Percentiles rank a stretch among this genome's conserved stretches.
These are phyloP conservation scores for Lophura nycthemera DNA, from an alignment of 2,113 vertebrate species.

Conservation along the genomic window DNA sequence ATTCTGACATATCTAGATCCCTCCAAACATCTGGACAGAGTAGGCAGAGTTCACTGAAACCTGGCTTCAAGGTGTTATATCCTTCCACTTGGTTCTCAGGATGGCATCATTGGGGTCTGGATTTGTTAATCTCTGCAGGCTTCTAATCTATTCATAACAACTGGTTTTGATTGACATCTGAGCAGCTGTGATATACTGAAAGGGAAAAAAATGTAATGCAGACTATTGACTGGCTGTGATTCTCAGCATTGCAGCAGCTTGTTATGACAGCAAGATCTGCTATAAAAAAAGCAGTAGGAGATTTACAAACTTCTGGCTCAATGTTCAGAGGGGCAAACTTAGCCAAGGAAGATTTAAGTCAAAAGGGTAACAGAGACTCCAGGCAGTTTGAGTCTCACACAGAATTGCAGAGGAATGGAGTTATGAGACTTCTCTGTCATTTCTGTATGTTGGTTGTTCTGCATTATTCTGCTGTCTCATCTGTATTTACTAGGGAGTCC, in stretches of 20 bases:
- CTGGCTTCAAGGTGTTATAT: not conserved
- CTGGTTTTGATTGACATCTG: conserved; percentile 1
- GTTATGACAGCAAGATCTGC: not conserved
- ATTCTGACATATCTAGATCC: not conserved
- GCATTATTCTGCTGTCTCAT: not conserved
- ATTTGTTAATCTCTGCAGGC: conserved; percentile 8
- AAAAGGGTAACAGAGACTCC: not conserved
- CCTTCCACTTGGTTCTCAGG: not conserved
- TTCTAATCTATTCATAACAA: conserved; percentile 4
- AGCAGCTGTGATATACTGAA: conserved; percentile 4
- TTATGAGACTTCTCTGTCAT: not conserved
- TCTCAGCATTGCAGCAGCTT: not conserved
- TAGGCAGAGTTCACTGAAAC: not conserved
- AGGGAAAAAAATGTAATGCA: not conserved
- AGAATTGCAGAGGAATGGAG: not conserved
- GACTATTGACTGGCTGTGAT: not conserved
- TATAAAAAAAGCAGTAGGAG: not conserved
- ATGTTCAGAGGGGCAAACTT: not conserved
- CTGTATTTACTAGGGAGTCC: not conserved
- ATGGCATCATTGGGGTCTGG: not conserved
- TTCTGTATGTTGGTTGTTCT: not conserved
- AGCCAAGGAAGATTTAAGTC: not conserved
- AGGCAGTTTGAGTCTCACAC: not conserved
- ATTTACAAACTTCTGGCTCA: not conserved
- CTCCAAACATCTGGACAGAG: not conserved